phyloP scores from a whole-genome alignment of 2,888 invertebrate species.

The Chrysina gloriosa region DNA sequence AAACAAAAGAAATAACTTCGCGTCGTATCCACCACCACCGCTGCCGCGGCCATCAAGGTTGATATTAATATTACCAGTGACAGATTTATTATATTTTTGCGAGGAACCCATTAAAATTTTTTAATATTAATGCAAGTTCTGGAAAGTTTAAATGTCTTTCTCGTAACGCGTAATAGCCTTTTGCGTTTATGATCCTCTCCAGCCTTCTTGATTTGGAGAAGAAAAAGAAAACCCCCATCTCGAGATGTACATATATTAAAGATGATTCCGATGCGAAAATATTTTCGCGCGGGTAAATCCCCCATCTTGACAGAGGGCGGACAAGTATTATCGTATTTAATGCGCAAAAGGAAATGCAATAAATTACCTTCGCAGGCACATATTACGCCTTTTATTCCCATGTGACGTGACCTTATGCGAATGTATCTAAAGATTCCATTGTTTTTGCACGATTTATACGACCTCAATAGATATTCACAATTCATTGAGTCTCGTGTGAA shows the following conservation, averaged over 20 bases:
- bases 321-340: conserved; percentile 29
- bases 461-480: too few relatives aligned
- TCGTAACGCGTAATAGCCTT: background rate
- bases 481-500: too few relatives aligned
- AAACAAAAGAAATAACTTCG: conserved; percentile 26
- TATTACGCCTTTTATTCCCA: too few relatives aligned
- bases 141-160: background rate
- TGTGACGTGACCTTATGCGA: too few relatives aligned
- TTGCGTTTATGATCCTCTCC: background rate
- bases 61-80: conserved; percentile 31
- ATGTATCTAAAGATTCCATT: conserved; percentile 14
- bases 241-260: background rate
- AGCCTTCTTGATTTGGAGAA: background rate
- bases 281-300: conserved; percentile 14
- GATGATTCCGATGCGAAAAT: conserved; percentile 5
- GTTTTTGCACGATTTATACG: conserved; percentile 10
- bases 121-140: conserved; percentile 24
- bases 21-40: conserved; percentile 15
- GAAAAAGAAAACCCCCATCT: background rate
- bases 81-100: conserved; percentile 36
- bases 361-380: conserved; percentile 19
- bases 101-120: conserved; percentile 24
- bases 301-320: conserved; percentile 19
- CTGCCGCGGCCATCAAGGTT: background rate
- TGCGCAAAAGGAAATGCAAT: conserved; percentile 21